Percentiles rank a stretch among this genome's conserved stretches.
Evolutionary conservation across 2,888 invertebrate species (phyloP).

Genomic region (Drepana falcataria): DNA sequence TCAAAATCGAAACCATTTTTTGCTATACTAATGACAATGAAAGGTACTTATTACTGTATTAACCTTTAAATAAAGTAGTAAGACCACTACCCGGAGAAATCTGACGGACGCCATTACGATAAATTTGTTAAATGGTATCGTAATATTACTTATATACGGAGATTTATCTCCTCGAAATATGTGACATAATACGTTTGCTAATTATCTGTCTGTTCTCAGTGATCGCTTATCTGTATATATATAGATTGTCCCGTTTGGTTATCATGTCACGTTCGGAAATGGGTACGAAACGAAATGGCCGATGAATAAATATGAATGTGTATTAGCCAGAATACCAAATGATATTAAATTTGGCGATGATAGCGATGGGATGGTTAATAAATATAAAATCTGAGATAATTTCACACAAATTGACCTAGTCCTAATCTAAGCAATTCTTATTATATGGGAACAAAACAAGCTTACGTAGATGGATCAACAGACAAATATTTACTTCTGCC

Average conservation of each 20-base stretch:
- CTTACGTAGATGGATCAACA: too few species aligned
- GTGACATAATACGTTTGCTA: constrained; percentile 31
- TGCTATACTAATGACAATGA: too few species aligned
- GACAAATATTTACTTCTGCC: too few species aligned
- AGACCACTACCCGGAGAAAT: constrained; percentile 31
- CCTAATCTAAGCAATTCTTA: too few species aligned
- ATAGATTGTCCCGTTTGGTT: constrained; percentile 20
- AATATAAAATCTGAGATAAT: too few species aligned
- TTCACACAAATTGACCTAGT: too few species aligned
- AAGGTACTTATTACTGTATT: constrained; percentile 5
- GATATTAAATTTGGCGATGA: background rate
- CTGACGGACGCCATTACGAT: constrained; percentile 47
- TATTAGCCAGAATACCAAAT: background rate
- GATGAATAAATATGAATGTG: constrained; percentile 22
- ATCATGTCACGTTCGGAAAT: constrained; percentile 30
- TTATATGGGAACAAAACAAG: too few species aligned
- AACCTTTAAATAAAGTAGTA: constrained; percentile 38
- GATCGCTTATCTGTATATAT: constrained; percentile 28
- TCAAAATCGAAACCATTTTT: too few species aligned
- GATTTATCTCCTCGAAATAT: constrained; percentile 37
- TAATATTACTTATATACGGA: constrained; percentile 40
- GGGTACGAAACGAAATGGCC: constrained; percentile 19
- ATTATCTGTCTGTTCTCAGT: constrained; percentile 25
- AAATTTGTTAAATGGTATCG: constrained; percentile 35
- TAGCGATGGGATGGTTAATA: too few species aligned